Evolutionary conservation across 64 coral and sea anemone genomes (phyloP), one percentile per base, ranked within the genome.

Genomic region (Platygyra sinensis): DNA sequence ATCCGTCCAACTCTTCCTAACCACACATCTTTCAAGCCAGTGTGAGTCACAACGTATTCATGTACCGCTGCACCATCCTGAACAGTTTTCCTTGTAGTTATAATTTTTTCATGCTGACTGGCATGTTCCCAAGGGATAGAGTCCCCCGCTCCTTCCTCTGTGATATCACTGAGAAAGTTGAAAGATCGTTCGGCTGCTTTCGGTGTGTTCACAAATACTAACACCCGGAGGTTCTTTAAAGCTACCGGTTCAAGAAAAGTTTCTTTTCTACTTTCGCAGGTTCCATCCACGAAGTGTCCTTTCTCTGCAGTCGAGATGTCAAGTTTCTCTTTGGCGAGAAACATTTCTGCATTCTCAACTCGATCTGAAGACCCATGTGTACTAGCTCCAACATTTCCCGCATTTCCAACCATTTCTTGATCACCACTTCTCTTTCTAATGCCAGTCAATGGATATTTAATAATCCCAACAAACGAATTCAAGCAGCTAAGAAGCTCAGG

Each of bases 141-240:
- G 29, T 55, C 29, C 19, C 71, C 69, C 36, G 36, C 42, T 25
- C 36, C 49, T 60, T 17, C 72, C 30, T 64, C 84, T 16, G 76
- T 42, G 30, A 27, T 73, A 29, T 49, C 62, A 60, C 79, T 94
- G 59, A 98, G 93, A 55, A 94, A 98, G 27, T 79, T 17, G 87
- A 86, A 98, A n/a, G 88, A 92, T 55, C 72, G 67, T 24, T 83
- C 72, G 78, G 83, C 96, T 17, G 82, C 31, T 73, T 79, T 88
- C 15, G 78, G 64, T 28, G 96, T 91, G 75, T 98, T 98, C 50
- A 79, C 88, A 85, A 98, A 98, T 29, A 98, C 96, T 60, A 98
- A 82, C 38, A 98, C 86, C 29, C 91, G 82, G 22, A 98, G 89
- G 8, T 89, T 82, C 54, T 81, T 12, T 16, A 65, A 27, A n/a